A percentile compares a stretch with the other conserved stretches of the same genome.
Evolutionary conservation across 2,113 vertebrate genomes (phyloP).

Genomic region (Tyto alba): DNA sequence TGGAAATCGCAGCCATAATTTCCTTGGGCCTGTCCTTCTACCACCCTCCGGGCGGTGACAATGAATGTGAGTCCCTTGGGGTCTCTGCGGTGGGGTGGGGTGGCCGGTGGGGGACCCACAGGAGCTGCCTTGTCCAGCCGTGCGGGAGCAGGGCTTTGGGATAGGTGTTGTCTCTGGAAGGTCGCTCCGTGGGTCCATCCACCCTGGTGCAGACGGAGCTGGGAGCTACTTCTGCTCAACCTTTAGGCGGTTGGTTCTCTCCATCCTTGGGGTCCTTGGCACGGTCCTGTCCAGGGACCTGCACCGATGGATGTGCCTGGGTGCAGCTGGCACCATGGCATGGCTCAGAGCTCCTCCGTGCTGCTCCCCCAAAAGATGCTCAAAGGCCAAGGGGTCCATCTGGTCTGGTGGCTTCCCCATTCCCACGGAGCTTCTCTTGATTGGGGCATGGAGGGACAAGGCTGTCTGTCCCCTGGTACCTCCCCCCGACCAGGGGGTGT

Average conservation of each 20-base stretch:
- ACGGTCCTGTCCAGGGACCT: background rate
- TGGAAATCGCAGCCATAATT: conserved; percentile 96
- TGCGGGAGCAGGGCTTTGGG: background rate
- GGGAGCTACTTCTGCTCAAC: background rate
- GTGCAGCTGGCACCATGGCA: background rate
- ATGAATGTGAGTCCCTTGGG: conserved; percentile 74
- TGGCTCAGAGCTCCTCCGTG: background rate
- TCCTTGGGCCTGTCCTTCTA: conserved; percentile 95
- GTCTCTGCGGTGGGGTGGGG: background rate
- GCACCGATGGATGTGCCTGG: background rate
- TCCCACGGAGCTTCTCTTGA: background rate
- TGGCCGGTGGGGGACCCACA: fast-evolving
- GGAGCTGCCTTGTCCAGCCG: fast-evolving
- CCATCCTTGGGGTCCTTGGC: background rate
- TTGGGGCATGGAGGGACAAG: background rate
- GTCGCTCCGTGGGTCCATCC: fast-evolving
- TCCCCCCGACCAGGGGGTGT: too few species aligned
- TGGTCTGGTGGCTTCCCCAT: background rate
- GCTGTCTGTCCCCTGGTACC: background rate
- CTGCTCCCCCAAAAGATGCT: background rate
- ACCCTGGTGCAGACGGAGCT: background rate
- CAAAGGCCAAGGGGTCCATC: background rate
- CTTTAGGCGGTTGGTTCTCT: background rate
- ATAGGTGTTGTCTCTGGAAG: background rate
- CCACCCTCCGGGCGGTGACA: conserved; percentile 82